phyloP scores from a whole-genome alignment of 2,888 invertebrate genomes.

The Agrotis puta region DNA sequence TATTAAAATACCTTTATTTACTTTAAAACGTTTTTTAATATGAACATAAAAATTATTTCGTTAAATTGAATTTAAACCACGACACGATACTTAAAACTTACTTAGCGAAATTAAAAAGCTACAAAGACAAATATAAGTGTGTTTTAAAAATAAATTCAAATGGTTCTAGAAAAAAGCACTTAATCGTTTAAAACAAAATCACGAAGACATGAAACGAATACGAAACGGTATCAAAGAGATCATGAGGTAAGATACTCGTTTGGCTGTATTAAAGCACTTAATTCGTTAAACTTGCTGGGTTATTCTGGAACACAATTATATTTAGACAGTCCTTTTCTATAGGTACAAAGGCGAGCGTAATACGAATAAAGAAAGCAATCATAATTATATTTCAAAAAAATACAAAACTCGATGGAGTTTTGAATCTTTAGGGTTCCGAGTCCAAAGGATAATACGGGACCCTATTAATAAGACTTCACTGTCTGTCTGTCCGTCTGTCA shows the following conservation, averaged over 20 bases:
- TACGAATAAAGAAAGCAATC: too few relatives aligned
- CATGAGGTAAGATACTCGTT: constrained; percentile 19
- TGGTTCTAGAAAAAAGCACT: background rate
- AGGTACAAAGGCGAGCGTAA: background rate
- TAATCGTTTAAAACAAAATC: constrained; percentile 10
- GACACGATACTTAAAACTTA: constrained; percentile 7
- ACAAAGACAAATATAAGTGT: background rate
- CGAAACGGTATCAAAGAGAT: constrained; percentile 23
- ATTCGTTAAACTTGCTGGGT: constrained; percentile 13
- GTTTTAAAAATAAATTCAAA: background rate
- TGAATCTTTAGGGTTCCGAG: too few relatives aligned
- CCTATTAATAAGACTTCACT: too few relatives aligned
- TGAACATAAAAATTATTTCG: background rate
- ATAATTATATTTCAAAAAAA: too few relatives aligned
- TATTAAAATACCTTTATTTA: too few relatives aligned
- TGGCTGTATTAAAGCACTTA: constrained; percentile 19
- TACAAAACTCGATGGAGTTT: too few relatives aligned
- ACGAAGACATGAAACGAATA: background rate
- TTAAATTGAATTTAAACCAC: background rate
- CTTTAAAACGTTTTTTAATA: too few relatives aligned
- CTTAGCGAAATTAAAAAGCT: background rate
- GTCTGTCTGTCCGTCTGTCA: too few relatives aligned
- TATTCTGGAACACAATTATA: constrained; percentile 16
- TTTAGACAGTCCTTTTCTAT: background rate
- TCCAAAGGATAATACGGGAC: too few relatives aligned